A percentile compares a stretch with the other conserved stretches of the same genome.
Evolutionary conservation across 2,888 invertebrate species (phyloP).

Genomic region (Hoplodrina blanda): DNA sequence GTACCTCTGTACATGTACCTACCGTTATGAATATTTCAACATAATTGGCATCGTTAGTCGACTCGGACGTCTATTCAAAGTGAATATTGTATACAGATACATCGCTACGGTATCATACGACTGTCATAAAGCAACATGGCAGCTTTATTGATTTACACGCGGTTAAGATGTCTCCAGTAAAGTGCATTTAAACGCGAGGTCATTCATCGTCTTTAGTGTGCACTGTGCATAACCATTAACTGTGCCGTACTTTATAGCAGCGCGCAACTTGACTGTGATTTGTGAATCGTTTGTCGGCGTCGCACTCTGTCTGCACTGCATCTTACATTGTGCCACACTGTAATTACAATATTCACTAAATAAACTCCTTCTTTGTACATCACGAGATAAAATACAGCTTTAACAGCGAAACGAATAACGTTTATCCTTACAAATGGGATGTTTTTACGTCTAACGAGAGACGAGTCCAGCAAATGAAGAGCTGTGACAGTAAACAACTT

Average conservation of each 20-base stretch:
- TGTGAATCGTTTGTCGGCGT: slow-evolving; percentile 59
- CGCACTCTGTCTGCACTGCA: slow-evolving; percentile 47
- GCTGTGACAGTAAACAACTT: slow-evolving; percentile 75
- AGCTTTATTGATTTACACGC: slow-evolving; percentile 58
- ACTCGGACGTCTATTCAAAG: slow-evolving; percentile 34
- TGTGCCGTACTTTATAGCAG: slow-evolving; percentile 57
- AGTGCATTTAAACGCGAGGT: slow-evolving; percentile 57
- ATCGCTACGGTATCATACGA: slow-evolving; percentile 29
- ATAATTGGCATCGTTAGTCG: slow-evolving; percentile 48
- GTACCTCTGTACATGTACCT: neutral
- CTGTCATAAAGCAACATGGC: slow-evolving; percentile 39
- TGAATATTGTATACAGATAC: slow-evolving; percentile 42
- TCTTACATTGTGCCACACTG: slow-evolving; percentile 56
- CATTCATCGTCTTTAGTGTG: slow-evolving; percentile 54
- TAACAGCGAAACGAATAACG: slow-evolving; percentile 52
- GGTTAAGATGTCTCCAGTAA: slow-evolving; percentile 55
- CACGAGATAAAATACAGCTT: slow-evolving; percentile 49
- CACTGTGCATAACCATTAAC: slow-evolving; percentile 61
- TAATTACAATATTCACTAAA: slow-evolving; percentile 58
- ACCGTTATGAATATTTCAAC: slow-evolving; percentile 52
- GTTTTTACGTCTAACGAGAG: slow-evolving; percentile 69
- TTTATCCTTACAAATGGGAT: slow-evolving; percentile 64
- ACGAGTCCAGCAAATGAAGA: slow-evolving; percentile 69
- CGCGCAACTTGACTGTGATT: slow-evolving; percentile 57
- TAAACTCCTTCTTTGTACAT: slow-evolving; percentile 44